Evolutionary conservation across 2,888 invertebrate genomes (phyloP), one percentile per base, ranked within the genome.

Genomic region (Drosophila pseudotalamancana): DNA sequence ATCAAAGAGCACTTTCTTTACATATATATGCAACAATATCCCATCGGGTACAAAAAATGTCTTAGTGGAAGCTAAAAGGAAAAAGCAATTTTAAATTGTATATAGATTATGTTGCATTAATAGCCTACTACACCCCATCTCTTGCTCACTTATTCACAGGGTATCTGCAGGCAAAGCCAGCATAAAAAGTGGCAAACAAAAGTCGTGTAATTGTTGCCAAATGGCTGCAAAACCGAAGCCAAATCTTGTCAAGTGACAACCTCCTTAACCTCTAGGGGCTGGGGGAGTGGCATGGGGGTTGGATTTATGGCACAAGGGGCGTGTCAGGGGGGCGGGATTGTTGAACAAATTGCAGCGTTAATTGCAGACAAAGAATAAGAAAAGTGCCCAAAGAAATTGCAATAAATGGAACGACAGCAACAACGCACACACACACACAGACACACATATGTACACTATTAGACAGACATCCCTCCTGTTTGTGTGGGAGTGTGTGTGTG

Each of bases 311-410:
- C 29, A 32, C 4, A 3, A 1, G 2, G 19, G 9, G n/a, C n/a
- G 14, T 8, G 21, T 48, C 0, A 2, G 32, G 14, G 9, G 25
- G 3, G 29, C 1, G 12, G 27, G 29, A 16, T 14, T 40, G 40
- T 60, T 43, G 51, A 51, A 69, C 81, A 81, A 84, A 86, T 86
- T 84, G 86, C 79, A 71, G 72, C 86, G 73, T 84, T 87, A 84
- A 84, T 84, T 84, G 84, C 81, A 83, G 66, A 81, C 74, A 81
- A 76, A 78, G 81, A 78, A 71, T 74, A 83, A 80, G 78, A 72
- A 81, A 84, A 84, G 84, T 84, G 76, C 81, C 73, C 66, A 78
- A n/a, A 78, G 81, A 84, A 82, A 82, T 77, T 78, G 82, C 74
- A 79, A 68, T 74, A 81, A 85, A 82, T 77, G 77, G 76, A 51